Percentiles rank a stretch among this genome's conserved stretches.
These are phyloP conservation scores for Umimayanthus chanpuru DNA, from an alignment of 92 coral and sea anemone species.

Conservation along the genomic window DNA sequence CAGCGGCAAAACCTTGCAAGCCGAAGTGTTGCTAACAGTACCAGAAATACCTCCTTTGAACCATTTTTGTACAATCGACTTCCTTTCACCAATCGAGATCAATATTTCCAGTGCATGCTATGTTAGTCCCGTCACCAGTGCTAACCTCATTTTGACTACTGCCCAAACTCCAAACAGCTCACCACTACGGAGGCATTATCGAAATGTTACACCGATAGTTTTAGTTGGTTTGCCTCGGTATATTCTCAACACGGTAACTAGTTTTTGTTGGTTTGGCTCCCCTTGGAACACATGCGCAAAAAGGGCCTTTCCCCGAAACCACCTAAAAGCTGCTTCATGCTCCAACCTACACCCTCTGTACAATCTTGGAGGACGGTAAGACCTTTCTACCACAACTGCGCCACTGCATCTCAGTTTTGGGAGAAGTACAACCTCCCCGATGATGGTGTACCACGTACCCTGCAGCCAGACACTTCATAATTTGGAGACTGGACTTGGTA, in stretches of 20 bases:
- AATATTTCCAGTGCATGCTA: neutral
- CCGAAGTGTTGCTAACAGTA: neutral
- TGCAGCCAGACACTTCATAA: neutral
- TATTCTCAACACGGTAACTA: neutral
- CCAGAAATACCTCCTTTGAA: neutral
- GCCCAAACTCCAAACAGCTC: neutral
- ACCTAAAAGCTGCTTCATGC: neutral
- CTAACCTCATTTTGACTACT: no score
- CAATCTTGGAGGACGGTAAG: neutral
- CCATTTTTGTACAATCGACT: constrained; percentile 1
- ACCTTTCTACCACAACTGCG: neutral
- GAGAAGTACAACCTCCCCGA: neutral
- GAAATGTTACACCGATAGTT: no score
- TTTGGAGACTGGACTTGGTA: neutral
- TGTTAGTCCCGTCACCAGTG: neutral
- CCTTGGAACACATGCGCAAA: neutral
- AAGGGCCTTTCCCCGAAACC: neutral
- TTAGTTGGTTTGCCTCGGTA: neutral
- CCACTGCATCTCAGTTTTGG: no score
- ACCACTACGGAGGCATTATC: neutral
- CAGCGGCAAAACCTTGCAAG: neutral
- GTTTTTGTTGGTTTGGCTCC: neutral
- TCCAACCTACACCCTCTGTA: neutral
- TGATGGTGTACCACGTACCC: neutral
- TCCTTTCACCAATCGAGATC: neutral